These are phyloP conservation scores for Oplegnathus fasciatus DNA, from an alignment of 2,113 vertebrate species.

Conservation along the genomic window DNA sequence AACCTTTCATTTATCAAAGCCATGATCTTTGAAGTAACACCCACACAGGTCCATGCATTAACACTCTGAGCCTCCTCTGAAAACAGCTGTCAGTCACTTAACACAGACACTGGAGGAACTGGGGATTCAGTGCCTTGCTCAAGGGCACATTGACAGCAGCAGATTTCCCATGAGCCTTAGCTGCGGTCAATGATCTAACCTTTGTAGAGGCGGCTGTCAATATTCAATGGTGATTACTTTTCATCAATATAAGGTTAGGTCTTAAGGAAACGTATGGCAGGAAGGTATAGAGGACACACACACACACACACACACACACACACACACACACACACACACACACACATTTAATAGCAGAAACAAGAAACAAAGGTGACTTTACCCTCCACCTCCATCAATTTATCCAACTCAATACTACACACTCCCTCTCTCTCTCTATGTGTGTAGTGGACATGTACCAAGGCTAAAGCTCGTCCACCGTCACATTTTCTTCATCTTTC, in stretches of 20 bases:
- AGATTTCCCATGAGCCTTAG: slow-evolving; percentile 34
- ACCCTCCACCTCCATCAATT: slow-evolving; percentile 16
- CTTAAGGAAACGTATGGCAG: slow-evolving; percentile 26
- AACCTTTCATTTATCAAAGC: not conserved
- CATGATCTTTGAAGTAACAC: not conserved
- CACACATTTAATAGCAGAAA: slow-evolving; percentile 6
- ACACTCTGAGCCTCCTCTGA: not conserved
- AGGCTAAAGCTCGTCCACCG: not conserved
- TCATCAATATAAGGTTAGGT: slow-evolving; percentile 23
- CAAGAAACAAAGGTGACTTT: slow-evolving; percentile 32
- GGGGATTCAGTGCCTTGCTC: slow-evolving; percentile 5
- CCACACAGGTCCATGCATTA: not conserved
- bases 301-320: slow-evolving; percentile 27
- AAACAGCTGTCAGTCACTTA: not conserved
- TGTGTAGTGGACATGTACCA: not conserved
- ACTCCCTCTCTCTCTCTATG: too few relatives aligned
- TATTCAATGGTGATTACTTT: slow-evolving; percentile 37
- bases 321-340: slow-evolving; percentile 27
- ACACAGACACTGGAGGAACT: not conserved
- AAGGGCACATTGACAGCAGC: not conserved
- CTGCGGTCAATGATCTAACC: slow-evolving; percentile 20
- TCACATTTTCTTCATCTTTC: not conserved
- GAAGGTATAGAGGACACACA: slow-evolving; percentile 5
- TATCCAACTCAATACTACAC: slow-evolving; percentile 8
- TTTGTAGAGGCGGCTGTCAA: slow-evolving; percentile 14